A percentile compares a stretch with the other conserved stretches of the same genome.
phyloP scores from a whole-genome alignment of 2,797 vertebrate species.

The Aeoliscus strigatus region DNA sequence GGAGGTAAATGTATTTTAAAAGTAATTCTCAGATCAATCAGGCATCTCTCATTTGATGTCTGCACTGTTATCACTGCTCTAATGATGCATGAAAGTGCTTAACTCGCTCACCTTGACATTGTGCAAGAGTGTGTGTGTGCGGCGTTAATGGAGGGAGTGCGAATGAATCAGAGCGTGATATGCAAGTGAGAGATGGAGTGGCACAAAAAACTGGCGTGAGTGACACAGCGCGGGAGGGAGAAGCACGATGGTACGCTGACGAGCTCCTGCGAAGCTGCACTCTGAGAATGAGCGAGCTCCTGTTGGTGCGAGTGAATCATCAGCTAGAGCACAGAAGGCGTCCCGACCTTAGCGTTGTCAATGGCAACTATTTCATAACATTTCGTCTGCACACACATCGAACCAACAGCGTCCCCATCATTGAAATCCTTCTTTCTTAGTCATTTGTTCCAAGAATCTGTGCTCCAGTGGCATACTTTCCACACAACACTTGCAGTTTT shows the following conservation, averaged over 20 bases:
- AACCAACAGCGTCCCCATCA: too few species aligned
- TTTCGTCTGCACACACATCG: neutral
- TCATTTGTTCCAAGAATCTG: constrained; percentile 13
- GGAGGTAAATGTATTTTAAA: constrained; percentile 48
- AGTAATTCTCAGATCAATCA: constrained; percentile 59
- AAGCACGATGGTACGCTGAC: constrained; percentile 27
- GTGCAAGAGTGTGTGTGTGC: constrained; percentile 17
- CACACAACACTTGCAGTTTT: constrained; percentile 6
- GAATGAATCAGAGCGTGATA: constrained; percentile 20
- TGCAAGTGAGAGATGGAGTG: constrained; percentile 31
- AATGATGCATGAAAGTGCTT: constrained; percentile 71
- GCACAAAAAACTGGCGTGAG: constrained; percentile 20
- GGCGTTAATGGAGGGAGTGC: too few species aligned
- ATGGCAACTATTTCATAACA: constrained; percentile 24
- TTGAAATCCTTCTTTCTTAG: neutral
- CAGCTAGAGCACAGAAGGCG: constrained; percentile 34
- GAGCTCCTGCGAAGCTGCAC: constrained; percentile 22
- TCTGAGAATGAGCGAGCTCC: constrained; percentile 6
- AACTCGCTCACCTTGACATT: constrained; percentile 61
- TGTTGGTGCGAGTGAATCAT: constrained; percentile 43
- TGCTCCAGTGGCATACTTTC: constrained; percentile 4
- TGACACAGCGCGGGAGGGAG: constrained; percentile 27
- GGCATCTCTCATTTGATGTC: constrained; percentile 46
- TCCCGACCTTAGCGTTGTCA: constrained; percentile 16
- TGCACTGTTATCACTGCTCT: constrained; percentile 60